Evolutionary conservation across 2,888 invertebrate genomes (phyloP), one percentile per base, ranked within the genome.

Genomic region (Lobophora halterata): DNA sequence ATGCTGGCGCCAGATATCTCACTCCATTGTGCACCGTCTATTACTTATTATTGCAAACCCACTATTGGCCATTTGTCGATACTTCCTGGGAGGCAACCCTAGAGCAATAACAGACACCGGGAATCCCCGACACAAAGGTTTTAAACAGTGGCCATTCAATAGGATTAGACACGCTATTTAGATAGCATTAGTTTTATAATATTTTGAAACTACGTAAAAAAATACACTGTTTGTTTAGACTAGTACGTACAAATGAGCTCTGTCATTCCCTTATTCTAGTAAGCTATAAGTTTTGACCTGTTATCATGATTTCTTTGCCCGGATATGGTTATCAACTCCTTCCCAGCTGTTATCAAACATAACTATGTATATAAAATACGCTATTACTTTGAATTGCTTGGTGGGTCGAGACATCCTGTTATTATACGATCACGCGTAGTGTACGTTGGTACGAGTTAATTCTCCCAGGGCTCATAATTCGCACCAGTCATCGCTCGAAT

Each of bases 1-100:
- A 36, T 45, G 56, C 63, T 77, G 85, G 85, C 86, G 86, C 86
- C 86, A 74, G 69, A 69, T 64, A 61, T 62, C 61, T 58, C 51
- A 40, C 52, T 44, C 68, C 58, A 71, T 78, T 82, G 77, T 80
- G 43, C 49, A 43, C 44, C 32, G 31, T 38, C 57, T 52, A 57
- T 61, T 65, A 50, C 46, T 58, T 59, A 61, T 72, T 66, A 59
- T 71, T 54, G 38, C 45, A 49, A 42, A 44, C 52, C 40, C 41
- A 62, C 50, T 49, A 60, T 56, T 51, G n/a, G 49, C 48, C 58
- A 61, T 49, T 67, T 61, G 64, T 64, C 50, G 57, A 57, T 58
- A 60, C 58, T 59, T 58, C 56, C 60, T 55, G 61, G 63, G 61
- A 65, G 59, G 58, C 53, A 53, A 61, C 61, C 45, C 12, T 38